Conservation (phyloP, 2,888 invertebrate species). For the Cosmia trapezina region DNA sequence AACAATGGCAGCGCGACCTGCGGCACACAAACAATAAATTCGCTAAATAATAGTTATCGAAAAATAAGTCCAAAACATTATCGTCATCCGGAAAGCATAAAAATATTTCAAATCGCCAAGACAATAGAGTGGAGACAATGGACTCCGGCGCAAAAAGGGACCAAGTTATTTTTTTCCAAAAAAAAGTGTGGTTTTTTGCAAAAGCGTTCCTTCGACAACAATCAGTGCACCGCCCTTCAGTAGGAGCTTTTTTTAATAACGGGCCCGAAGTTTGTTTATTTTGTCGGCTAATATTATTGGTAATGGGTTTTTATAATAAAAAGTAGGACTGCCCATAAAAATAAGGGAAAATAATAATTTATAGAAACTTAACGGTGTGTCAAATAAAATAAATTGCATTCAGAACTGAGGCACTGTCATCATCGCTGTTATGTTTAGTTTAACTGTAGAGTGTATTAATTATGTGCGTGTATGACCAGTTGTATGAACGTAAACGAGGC, state of each 20-base stretch:
- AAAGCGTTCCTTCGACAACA: conserved; percentile 83
- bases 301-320: conserved; percentile 78
- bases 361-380: conserved; percentile 18
- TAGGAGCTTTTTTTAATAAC: conserved; percentile 82
- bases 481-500: too few species aligned
- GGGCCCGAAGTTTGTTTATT: conserved; percentile 86
- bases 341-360: conserved; percentile 41
- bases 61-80: conserved; percentile 88
- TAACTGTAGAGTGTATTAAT: neutral
- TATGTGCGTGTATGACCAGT: too few species aligned
- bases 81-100: conserved; percentile 89
- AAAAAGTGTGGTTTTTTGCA: conserved; percentile 84
- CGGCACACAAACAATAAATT: conserved; percentile 82
- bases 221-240: conserved; percentile 84
- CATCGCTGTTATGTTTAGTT: neutral
- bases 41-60: conserved; percentile 89
- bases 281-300: conserved; percentile 80
- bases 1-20: conserved; percentile 72
- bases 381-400: neutral
- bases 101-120: conserved; percentile 89
- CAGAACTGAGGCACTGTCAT: neutral
- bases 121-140: conserved; percentile 89
- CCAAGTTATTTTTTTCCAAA: conserved; percentile 78
- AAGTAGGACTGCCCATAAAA: conserved; percentile 59
- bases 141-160: conserved; percentile 85